Base-by-base conservation (phyloP, 2,797 vertebrate species). In the Telmatherina bonti region DNA sequence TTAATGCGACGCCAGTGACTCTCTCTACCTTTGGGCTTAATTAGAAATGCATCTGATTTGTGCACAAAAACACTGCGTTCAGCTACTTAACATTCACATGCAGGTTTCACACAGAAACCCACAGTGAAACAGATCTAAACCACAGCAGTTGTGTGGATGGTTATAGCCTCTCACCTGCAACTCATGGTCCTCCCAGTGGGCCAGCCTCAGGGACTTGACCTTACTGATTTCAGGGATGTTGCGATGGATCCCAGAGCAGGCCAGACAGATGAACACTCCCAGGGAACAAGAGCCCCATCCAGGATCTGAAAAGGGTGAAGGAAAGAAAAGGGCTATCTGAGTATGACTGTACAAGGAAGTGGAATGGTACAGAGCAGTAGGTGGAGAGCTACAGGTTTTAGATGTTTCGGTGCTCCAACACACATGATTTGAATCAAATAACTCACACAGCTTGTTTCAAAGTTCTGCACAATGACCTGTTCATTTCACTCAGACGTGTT, bases 211-310 rank as follows among this genome's bases (percentile, higher is more conserved):
- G 0, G 97, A 99, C 88, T 98, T 99, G 78, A 99, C 96, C 89
- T 96, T 97, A 91, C 96, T 96, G 85, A 96, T 86, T 38, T 94
- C 88, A 0, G 96, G 95, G 56, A 99, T 94, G 73, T 93, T 98
- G 62, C 97, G 96, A 86, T 99, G 98, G 86, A 97, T 95, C 45
- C 97, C 97, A 0, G 97, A 99, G 82, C 98, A 99, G 24, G 83
- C 95, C 86, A 98, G 85, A 72, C 98, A 99, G 90, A 99, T 94
- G 91, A 99, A 99, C 22, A 98, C 93, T 3, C 97, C 98, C 6
- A 99, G 85, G 8, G 96, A 95, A 79, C 96, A 95, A 7, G 97
- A 99, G 10, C 96, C 97, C 97, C 97, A 99, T 35, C 93, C 93
- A 0, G 97, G 96, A 76, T 96, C 97, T 99, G 89, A 18, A 78